Conservation (phyloP, 2,888 invertebrate genomes). For the Melanophora roralis region DNA sequence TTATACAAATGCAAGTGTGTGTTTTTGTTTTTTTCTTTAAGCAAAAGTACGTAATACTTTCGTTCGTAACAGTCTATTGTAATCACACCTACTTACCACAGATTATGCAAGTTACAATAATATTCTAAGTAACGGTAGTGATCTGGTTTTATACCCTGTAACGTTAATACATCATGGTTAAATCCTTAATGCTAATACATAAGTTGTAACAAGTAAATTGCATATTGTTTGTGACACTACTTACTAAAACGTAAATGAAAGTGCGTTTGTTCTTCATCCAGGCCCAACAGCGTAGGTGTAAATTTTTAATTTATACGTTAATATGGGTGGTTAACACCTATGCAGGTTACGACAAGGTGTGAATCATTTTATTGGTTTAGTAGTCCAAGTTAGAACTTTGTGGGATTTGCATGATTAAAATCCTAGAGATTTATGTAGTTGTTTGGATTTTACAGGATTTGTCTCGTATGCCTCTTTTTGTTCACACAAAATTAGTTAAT, state of each 20-base stretch:
- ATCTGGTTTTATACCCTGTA: slow-evolving; percentile 15
- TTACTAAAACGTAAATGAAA: neutral
- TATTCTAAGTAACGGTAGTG: slow-evolving; percentile 56
- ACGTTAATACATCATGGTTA: slow-evolving; percentile 37
- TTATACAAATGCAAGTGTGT: neutral
- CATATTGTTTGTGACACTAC: neutral
- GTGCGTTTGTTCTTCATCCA: neutral
- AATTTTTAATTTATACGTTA: slow-evolving; percentile 71
- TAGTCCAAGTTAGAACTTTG: slow-evolving; percentile 63
- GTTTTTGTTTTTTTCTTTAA: neutral
- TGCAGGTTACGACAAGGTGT: slow-evolving; percentile 57
- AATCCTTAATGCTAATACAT: neutral
- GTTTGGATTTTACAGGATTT: slow-evolving; percentile 6
- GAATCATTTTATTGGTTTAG: slow-evolving; percentile 71
- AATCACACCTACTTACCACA: slow-evolving; percentile 72
- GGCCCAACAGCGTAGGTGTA: slow-evolving; percentile 64
- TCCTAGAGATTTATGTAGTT: slow-evolving; percentile 34
- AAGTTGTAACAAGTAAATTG: slow-evolving; percentile 16
- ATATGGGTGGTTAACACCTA: slow-evolving; percentile 53
- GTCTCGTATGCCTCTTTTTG: slow-evolving; percentile 1
- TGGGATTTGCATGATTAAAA: slow-evolving; percentile 26
- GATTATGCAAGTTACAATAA: slow-evolving; percentile 73
- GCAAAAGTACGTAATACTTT: neutral
- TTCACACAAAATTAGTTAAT: slow-evolving; percentile 24
- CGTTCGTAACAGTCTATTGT: slow-evolving; percentile 68